These are phyloP conservation scores for Copidosoma floridanum DNA, from an alignment of 1,140 invertebrate genomes.

Conservation along the genomic window DNA sequence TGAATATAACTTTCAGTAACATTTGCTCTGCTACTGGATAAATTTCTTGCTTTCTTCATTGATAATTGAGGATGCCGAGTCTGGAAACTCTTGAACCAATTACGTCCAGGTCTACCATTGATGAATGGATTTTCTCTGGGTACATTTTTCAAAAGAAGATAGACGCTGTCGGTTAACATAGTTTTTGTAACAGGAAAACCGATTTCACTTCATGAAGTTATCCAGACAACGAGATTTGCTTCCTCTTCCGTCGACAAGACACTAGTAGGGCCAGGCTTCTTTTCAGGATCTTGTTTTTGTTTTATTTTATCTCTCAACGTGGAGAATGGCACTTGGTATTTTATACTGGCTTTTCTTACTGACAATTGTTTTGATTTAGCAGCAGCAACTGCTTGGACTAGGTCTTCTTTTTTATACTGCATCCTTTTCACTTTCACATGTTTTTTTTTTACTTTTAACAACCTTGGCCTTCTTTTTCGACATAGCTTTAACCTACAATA, in stretches of 20 bases:
- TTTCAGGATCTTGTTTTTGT: neutral
- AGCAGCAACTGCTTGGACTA: too few relatives aligned
- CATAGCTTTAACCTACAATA: too few relatives aligned
- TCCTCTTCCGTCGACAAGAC: slow-evolving; percentile 36
- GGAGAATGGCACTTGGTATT: neutral
- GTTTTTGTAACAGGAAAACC: slow-evolving; percentile 46
- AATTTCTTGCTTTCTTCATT: slow-evolving; percentile 36
- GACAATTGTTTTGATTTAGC: too few relatives aligned
- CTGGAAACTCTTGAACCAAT: slow-evolving; percentile 35
- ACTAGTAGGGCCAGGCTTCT: slow-evolving; percentile 27
- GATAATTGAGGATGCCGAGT: slow-evolving; percentile 31
- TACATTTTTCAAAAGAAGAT: too few relatives aligned
- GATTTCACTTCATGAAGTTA: slow-evolving; percentile 34
- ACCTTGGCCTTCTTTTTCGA: too few relatives aligned
- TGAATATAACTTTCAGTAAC: slow-evolving; percentile 31
- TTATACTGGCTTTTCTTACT: too few relatives aligned
- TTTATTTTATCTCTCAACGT: neutral
- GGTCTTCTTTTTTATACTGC: too few relatives aligned
- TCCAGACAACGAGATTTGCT: slow-evolving; percentile 38
- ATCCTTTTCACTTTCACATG: too few relatives aligned
- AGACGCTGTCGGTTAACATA: slow-evolving; percentile 41
- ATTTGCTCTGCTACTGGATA: slow-evolving; percentile 31
- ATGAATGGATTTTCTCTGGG: slow-evolving; percentile 36
- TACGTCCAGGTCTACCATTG: slow-evolving; percentile 35
- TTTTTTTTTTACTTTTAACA: too few relatives aligned